A percentile compares a stretch with the other conserved stretches of the same genome.
phyloP scores from a whole-genome alignment of 2,888 invertebrate species.

The Drosophila multiciliata region DNA sequence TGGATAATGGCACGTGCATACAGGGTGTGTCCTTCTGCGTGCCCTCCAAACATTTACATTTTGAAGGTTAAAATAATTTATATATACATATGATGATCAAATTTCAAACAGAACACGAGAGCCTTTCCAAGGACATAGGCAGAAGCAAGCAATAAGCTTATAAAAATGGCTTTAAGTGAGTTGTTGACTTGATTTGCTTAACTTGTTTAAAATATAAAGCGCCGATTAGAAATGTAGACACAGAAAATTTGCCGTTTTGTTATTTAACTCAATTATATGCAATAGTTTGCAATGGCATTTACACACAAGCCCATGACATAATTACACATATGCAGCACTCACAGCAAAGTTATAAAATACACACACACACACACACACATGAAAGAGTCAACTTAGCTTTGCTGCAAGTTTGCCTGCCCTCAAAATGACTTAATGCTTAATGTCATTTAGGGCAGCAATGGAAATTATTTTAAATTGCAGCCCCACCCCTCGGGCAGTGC shows the following conservation, averaged over 20 bases:
- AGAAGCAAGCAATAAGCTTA: not conserved
- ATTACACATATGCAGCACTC: conserved; percentile 18
- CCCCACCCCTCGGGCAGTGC: not conserved
- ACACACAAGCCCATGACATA: conserved; percentile 5
- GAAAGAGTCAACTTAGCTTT: conserved; percentile 32
- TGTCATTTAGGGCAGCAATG: conserved; percentile 69
- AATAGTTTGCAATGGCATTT: conserved; percentile 60
- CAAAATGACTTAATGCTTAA: conserved; percentile 77
- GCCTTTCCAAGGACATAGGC: conserved; percentile 4
- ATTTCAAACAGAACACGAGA: not conserved
- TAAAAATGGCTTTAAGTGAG: not conserved
- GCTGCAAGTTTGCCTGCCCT: conserved; percentile 53
- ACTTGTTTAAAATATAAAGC: not conserved
- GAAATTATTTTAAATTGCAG: conserved; percentile 72
- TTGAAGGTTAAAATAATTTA: not conserved
- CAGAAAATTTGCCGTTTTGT: conserved; percentile 30
- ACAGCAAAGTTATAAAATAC: conserved; percentile 38
- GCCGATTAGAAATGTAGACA: not conserved
- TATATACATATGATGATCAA: not conserved
- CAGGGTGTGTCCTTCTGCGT: conserved; percentile 38
- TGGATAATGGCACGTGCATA: conserved; percentile 21
- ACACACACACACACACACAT: conserved; percentile 17
- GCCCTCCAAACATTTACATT: conserved; percentile 13
- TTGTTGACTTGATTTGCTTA: conserved; percentile 4
- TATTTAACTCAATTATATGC: conserved; percentile 68